Conservation (phyloP, 2,797 vertebrate species). For the Anguilla pacifica region DNA sequence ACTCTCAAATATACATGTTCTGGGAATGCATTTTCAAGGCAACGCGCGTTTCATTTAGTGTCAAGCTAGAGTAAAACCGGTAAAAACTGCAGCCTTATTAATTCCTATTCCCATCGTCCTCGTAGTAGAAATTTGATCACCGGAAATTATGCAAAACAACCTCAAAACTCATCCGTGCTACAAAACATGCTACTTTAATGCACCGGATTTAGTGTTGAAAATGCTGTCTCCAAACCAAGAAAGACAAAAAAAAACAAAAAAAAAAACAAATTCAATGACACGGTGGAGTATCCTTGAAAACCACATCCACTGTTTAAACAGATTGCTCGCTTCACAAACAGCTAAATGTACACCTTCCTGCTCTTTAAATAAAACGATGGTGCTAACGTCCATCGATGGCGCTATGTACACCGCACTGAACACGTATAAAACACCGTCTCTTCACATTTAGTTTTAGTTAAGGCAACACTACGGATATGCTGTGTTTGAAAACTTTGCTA, state of each 20-base stretch:
- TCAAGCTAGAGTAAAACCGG: too few relatives aligned
- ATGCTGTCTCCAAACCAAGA: neutral
- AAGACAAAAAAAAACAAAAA: neutral
- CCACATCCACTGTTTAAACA: neutral
- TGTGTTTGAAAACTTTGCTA: slow-evolving; percentile 57
- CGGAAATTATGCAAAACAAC: neutral
- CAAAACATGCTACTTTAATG: neutral
- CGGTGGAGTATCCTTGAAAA: neutral
- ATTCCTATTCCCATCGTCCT: neutral
- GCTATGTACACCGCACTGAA: slow-evolving; percentile 67
- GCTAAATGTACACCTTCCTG: slow-evolving; percentile 55
- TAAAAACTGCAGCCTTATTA: too few relatives aligned
- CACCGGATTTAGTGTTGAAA: neutral
- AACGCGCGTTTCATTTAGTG: too few relatives aligned
- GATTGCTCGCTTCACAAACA: slow-evolving; percentile 43
- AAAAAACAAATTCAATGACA: neutral
- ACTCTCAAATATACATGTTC: too few relatives aligned
- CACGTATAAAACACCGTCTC: slow-evolving; percentile 51
- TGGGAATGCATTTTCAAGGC: too few relatives aligned
- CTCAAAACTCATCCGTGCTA: neutral
- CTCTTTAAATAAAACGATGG: slow-evolving; percentile 46
- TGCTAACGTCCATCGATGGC: slow-evolving; percentile 28
- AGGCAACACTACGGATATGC: slow-evolving; percentile 64
- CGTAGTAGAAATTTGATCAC: neutral
- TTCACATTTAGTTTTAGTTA: slow-evolving; percentile 55